Conservation (phyloP, 2,888 invertebrate genomes). For the Mesochorus sp. region DNA sequence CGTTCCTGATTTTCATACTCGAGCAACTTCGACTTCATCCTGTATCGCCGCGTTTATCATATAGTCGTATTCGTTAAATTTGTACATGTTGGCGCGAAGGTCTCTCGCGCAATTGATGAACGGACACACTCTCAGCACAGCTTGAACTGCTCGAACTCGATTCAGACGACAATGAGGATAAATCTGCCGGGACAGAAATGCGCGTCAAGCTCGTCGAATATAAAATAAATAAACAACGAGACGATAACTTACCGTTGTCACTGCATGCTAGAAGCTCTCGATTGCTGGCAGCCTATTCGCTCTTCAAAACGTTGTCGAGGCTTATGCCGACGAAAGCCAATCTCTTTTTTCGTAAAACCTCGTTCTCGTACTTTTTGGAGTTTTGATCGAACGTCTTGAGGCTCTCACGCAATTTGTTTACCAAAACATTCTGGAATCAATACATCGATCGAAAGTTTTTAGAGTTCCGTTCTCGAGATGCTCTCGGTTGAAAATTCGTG, state of each 20-base stretch:
- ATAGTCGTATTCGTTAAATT: conserved; percentile 97
- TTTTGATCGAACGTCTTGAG: conserved; percentile 90
- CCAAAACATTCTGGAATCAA: conserved; percentile 84
- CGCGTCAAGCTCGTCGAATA: not conserved
- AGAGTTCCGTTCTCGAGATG: conserved; percentile 89
- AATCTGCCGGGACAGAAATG: conserved; percentile 49
- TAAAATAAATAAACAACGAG: not conserved
- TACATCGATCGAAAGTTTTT: conserved; percentile 83
- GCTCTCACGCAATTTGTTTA: conserved; percentile 89
- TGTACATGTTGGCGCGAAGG: conserved; percentile 91
- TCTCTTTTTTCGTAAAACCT: conserved; percentile 87
- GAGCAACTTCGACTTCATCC: conserved; percentile 89
- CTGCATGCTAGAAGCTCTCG: conserved; percentile 72
- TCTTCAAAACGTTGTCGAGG: conserved; percentile 87
- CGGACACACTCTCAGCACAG: conserved; percentile 88
- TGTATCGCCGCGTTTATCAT: conserved; percentile 95
- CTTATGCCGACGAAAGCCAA: conserved; percentile 90
- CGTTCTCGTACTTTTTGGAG: conserved; percentile 86
- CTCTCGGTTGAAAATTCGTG: conserved; percentile 97
- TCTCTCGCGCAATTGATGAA: conserved; percentile 92
- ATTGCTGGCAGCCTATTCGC: conserved; percentile 71
- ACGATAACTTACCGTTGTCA: conserved; percentile 65
- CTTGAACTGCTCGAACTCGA: conserved; percentile 79
- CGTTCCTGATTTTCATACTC: conserved; percentile 91
- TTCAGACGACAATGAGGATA: conserved; percentile 72